Evolutionary conservation across 1,140 invertebrate species (phyloP), one percentile per base, ranked within the genome.

Genomic region (Zaprionus ornatus): DNA sequence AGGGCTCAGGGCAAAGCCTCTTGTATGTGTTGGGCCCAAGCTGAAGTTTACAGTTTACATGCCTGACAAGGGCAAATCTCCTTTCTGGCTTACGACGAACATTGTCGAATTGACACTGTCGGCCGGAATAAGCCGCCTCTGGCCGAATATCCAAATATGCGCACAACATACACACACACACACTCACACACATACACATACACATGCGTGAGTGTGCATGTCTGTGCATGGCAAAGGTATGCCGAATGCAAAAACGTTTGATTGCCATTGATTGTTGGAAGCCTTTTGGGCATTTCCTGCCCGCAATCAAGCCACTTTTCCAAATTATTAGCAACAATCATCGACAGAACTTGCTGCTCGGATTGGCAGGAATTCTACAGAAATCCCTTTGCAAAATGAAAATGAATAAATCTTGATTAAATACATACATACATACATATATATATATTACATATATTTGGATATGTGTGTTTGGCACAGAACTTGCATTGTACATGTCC

Each of bases 321-420:
- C 68, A 54, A 65, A 72, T 76, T 65, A 76, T 76, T 66, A 71
- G 59, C 73, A 71, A 71, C 67, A 75, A 75, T 75, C 67, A 42
- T 70, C 62, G 40, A 50, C 6, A 40, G 25, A 52, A n/a, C 21
- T 68, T 62, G 12, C 32, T 15, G 37, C 2, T 60, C 9, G 19
- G 15, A 40, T 35, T 54, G 27, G 19, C 25, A 57, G 21, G 52
- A 27, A 21, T 68, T 15, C 63, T 35, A 35, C 19, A 71, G 27
- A 48, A 10, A 25, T 37, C 32, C 40, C 15, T 50, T 21, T 12
- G 4, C 13, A 42, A 29, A n/a, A 50, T 45, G 17, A 12, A 50
- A 50, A 50, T 50, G 45, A 29, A 27, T 50, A 52, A 63, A 52
- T 52, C 29, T 62, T 62, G 25, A 48, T 42, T 62, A 29, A 5